Conservation (phyloP, 2,888 invertebrate genomes). For the Caenorhabditis sp. region DNA sequence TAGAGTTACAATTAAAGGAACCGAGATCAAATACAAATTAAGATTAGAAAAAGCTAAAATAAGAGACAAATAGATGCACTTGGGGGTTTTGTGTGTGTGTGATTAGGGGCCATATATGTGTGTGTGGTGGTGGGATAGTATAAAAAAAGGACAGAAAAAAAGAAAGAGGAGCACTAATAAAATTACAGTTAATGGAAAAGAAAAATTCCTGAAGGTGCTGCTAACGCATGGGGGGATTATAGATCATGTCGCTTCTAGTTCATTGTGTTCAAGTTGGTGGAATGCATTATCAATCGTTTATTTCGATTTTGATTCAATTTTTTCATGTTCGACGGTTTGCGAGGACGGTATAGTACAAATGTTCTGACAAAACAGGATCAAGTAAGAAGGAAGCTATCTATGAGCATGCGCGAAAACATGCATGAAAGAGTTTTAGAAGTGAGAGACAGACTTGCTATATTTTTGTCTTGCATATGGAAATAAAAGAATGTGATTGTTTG, state of each 20-base stretch:
- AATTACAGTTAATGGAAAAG: slow-evolving; percentile 50
- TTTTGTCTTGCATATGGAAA: slow-evolving; percentile 18
- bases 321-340: slow-evolving; percentile 1
- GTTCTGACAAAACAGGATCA: slow-evolving; percentile 47
- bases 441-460: not conserved
- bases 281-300: slow-evolving; percentile 61
- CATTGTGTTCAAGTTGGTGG: slow-evolving; percentile 54
- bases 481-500: not conserved
- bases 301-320: slow-evolving; percentile 34
- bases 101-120: slow-evolving; percentile 8
- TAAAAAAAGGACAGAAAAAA: slow-evolving; percentile 39
- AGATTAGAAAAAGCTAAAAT: slow-evolving; percentile 27
- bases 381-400: slow-evolving; percentile 51
- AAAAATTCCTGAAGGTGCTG: slow-evolving; percentile 41
- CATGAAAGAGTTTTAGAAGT: slow-evolving; percentile 21
- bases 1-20: slow-evolving; percentile 54
- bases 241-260: slow-evolving; percentile 66
- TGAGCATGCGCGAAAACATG: slow-evolving; percentile 59
- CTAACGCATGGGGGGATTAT: slow-evolving; percentile 22
- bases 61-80: slow-evolving; percentile 27
- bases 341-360: slow-evolving; percentile 32
- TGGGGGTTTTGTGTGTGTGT: not conserved
- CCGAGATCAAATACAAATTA: slow-evolving; percentile 64
- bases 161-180: slow-evolving; percentile 50
- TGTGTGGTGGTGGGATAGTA: slow-evolving; percentile 27